phyloP scores from a whole-genome alignment of 2,888 invertebrate genomes.

The Melanostoma scalare region DNA sequence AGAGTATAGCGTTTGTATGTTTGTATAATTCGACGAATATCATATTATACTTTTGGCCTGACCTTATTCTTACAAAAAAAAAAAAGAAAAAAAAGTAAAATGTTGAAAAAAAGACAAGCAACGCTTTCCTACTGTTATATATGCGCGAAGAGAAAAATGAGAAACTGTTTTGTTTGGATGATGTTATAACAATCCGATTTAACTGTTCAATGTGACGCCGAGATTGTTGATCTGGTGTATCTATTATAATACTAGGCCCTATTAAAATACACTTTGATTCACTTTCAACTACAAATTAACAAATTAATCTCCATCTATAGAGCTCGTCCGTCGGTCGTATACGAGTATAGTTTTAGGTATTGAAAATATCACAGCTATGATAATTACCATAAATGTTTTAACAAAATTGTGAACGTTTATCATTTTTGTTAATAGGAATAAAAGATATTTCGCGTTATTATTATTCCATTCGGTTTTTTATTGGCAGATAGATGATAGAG shows the following conservation, averaged over 20 bases:
- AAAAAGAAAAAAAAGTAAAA: slow-evolving; percentile 3
- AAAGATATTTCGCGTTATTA: slow-evolving; percentile 36
- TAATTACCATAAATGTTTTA: slow-evolving; percentile 57
- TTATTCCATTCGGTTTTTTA: slow-evolving; percentile 35
- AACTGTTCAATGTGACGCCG: slow-evolving; percentile 37
- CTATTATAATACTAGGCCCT: neutral
- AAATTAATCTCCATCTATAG: slow-evolving; percentile 39
- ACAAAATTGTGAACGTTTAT: slow-evolving; percentile 45
- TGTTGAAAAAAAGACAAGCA: neutral
- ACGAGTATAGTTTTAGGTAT: neutral
- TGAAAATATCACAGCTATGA: slow-evolving; percentile 27
- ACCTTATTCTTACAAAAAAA: slow-evolving; percentile 41
- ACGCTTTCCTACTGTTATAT: slow-evolving; percentile 11
- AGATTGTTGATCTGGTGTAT: slow-evolving; percentile 9
- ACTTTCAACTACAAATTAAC: slow-evolving; percentile 44
- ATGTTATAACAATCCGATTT: slow-evolving; percentile 42
- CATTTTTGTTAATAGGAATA: slow-evolving; percentile 21
- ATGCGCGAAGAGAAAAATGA: slow-evolving; percentile 25
- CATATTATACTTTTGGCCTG: neutral
- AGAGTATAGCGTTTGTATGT: slow-evolving; percentile 16
- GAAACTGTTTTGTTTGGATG: slow-evolving; percentile 18
- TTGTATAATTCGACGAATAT: slow-evolving; percentile 17
- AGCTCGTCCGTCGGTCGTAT: no score
- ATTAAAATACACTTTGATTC: slow-evolving; percentile 32
- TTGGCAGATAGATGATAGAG: neutral